These are phyloP conservation scores for Caenorhabditis inopinata DNA, from an alignment of 1,140 invertebrate genomes.

Conservation along the genomic window DNA sequence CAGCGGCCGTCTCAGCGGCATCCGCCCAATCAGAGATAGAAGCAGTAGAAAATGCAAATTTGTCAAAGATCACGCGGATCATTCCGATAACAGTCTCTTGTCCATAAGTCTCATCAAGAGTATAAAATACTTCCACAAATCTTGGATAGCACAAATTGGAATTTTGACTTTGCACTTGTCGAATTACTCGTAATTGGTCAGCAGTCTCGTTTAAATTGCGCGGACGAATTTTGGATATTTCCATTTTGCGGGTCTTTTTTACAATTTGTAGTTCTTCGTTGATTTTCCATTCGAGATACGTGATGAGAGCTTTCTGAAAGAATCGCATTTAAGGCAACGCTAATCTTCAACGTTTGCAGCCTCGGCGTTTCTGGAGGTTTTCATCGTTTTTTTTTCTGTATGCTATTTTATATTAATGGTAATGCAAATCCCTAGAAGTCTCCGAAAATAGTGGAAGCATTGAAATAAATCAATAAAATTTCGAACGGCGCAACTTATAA, in stretches of 20 bases:
- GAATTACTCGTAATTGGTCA: background rate
- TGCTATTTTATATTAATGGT: background rate
- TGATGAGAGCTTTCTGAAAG: constrained; percentile 36
- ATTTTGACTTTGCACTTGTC: background rate
- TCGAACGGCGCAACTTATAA: no score
- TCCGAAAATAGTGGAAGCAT: no score
- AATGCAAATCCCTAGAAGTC: no score
- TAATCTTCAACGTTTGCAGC: no score
- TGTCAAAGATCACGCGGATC: constrained; percentile 28
- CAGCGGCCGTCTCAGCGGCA: background rate
- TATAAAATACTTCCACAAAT: constrained; percentile 34
- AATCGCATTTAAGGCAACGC: no score
- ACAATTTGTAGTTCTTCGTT: constrained; percentile 22
- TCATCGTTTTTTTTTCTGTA: background rate
- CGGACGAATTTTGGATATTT: constrained; percentile 21
- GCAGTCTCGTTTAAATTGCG: constrained; percentile 12
- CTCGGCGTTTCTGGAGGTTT: no score
- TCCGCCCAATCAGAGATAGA: constrained; percentile 11
- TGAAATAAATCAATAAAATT: no score
- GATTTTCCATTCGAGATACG: constrained; percentile 39
- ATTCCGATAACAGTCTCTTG: constrained; percentile 23
- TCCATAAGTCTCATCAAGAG: constrained; percentile 41
- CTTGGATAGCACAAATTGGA: constrained; percentile 4
- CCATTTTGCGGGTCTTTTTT: background rate
- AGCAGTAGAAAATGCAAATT: constrained; percentile 32